Evolutionary conservation across 1,140 invertebrate species (phyloP), one percentile per base, ranked within the genome.

Genomic region (Stegodyphus mimosarum): DNA sequence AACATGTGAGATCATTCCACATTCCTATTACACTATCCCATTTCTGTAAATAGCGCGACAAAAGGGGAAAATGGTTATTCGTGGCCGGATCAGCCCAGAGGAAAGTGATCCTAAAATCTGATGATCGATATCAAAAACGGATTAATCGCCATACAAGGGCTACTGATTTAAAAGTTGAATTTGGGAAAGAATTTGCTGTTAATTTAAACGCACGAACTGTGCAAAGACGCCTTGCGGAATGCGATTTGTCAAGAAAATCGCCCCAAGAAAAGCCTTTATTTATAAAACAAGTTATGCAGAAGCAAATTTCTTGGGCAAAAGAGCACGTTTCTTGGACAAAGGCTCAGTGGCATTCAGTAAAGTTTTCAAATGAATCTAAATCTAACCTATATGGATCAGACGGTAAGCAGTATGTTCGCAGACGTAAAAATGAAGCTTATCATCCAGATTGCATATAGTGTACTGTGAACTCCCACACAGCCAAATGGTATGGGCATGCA

Each of bases 281-380:
- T 18, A 74, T 10, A 13, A 53, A 74, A 74, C 15, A 60, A 10
- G 55, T 60, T 6, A 74, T 52, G n/a, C 72, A 53, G 72, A 74
- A 74, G 49, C 15, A 53, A 55, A 53, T 48, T 74, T 52, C 18
- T 72, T 50, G 70, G 49, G 10, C 18, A 72, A 18, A 50, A 72
- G 50, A 72, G 66, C 66, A 69, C 6, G n/a, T 69, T 11, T 69
- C 55, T 10, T 48, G 72, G 48, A 52, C 72, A 74, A 74, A 15
- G n/a, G 50, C 1, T 6, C 72, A n/a, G 4, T 53, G 49, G 15
- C 4, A 74, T 33, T 53, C 10, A 7, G 13, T 72, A 17, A 33
- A 1, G 33, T 33, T 33, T 33, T 33, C 33, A 1, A 52, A 53
- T 53, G 13, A 53, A 74, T 74, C 51, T 6, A 74, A 53, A 10